Percentiles rank a stretch among this genome's conserved stretches.
Conservation (phyloP, 1,140 invertebrate species). For the Ruditapes philippinarum region DNA sequence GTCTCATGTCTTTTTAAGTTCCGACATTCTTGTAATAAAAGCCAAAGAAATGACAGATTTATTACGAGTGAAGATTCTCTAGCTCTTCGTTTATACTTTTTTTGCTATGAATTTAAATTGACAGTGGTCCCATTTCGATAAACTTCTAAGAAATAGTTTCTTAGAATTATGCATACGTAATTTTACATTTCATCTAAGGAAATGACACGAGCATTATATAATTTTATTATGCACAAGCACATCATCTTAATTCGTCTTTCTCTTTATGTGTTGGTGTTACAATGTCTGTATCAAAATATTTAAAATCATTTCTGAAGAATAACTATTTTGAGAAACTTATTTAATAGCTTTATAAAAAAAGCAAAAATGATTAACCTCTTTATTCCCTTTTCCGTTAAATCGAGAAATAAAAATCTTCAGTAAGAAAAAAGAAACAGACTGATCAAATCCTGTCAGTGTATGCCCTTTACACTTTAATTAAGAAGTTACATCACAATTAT, state of each 20-base stretch:
- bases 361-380: no score
- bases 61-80: not conserved
- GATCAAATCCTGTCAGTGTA: not conserved
- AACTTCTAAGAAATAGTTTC: not conserved
- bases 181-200: not conserved
- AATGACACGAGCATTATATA: not conserved
- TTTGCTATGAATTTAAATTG: slow-evolving; percentile 37
- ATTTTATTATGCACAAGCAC: not conserved
- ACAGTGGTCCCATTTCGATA: slow-evolving; percentile 1
- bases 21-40: slow-evolving; percentile 2
- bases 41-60: slow-evolving; percentile 13
- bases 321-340: no score
- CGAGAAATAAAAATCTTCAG: no score
- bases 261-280: no score
- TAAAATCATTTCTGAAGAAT: not conserved
- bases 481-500: not conserved
- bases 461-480: not conserved
- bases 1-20: not conserved
- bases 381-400: no score
- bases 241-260: not conserved
- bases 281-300: not conserved
- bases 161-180: slow-evolving; percentile 21
- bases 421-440: no score
- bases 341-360: no score
- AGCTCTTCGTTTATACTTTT: not conserved